phyloP scores from a whole-genome alignment of 2,113 vertebrate species.

The Euleptes europaea region DNA sequence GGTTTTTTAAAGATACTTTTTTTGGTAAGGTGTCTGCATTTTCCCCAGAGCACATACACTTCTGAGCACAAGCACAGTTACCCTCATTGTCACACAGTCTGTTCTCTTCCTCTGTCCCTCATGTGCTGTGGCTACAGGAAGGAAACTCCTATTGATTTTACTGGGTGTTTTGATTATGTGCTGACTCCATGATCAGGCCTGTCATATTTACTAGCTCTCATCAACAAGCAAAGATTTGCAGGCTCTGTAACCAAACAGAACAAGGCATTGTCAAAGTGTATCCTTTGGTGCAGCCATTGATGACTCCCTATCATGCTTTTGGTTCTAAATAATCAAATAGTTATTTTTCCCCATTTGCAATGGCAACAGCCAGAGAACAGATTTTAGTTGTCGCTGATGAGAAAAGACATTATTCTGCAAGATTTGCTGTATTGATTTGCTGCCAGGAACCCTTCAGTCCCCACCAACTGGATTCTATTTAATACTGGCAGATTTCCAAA shows the following conservation, averaged over 20 bases:
- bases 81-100: background rate
- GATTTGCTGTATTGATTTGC: slow-evolving; percentile 63
- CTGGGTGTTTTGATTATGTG: background rate
- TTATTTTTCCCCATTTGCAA: slow-evolving; percentile 40
- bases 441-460: slow-evolving; percentile 69
- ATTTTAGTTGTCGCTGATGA: slow-evolving; percentile 69
- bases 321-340: slow-evolving; percentile 59
- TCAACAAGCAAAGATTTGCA: slow-evolving; percentile 9
- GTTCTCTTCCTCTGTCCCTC: background rate
- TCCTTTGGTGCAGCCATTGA: slow-evolving; percentile 18
- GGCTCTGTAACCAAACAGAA: slow-evolving; percentile 27
- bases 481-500: slow-evolving; percentile 69
- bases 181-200: background rate
- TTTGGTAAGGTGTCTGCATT: background rate
- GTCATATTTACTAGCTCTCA: background rate
- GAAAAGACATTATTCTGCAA: slow-evolving; percentile 69
- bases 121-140: background rate
- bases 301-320: slow-evolving; percentile 37
- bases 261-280: slow-evolving; percentile 17
- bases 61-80: background rate
- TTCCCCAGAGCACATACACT: background rate
- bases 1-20: background rate
- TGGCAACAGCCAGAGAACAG: slow-evolving; percentile 63
- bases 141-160: slow-evolving; percentile 4
- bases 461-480: slow-evolving; percentile 73